Conservation (phyloP, 2,113 vertebrate species). For the Cnemophilus loriae region DNA sequence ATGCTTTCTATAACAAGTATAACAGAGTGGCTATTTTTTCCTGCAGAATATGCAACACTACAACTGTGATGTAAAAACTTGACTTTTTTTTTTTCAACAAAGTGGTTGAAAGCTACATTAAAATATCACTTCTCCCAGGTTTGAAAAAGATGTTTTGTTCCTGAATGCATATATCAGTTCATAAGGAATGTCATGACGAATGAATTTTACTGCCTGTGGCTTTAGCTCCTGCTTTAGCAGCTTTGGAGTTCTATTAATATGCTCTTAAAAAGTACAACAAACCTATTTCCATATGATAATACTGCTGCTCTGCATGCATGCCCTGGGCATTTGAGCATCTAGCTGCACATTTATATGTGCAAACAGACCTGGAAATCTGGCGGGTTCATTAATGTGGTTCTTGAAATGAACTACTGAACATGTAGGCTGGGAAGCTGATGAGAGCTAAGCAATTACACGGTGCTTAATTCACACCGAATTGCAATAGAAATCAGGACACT, state of each 20-base stretch:
- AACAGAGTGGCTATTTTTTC: background rate
- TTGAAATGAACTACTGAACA: background rate
- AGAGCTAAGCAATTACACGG: background rate
- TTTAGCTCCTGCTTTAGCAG: constrained; percentile 5
- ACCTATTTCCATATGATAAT: constrained; percentile 43
- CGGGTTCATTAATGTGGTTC: background rate
- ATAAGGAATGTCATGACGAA: background rate
- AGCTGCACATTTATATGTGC: constrained; percentile 17
- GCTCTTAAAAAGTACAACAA: background rate
- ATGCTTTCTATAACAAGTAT: background rate
- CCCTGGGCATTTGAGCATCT: constrained; percentile 31
- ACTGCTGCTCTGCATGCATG: background rate
- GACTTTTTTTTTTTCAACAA: background rate
- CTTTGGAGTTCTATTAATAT: constrained; percentile 13
- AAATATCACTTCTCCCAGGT: background rate
- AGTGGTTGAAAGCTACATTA: background rate
- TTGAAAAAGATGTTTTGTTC: background rate
- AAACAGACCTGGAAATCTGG: constrained; percentile 39
- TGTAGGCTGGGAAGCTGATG: background rate
- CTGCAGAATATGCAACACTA: background rate
- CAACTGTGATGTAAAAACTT: background rate
- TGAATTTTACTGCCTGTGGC: constrained; percentile 10
- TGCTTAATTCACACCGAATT: background rate
- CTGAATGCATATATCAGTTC: background rate
- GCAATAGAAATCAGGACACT: background rate